Conservation (phyloP, 2,888 invertebrate genomes). For the Conus canariensis region DNA sequence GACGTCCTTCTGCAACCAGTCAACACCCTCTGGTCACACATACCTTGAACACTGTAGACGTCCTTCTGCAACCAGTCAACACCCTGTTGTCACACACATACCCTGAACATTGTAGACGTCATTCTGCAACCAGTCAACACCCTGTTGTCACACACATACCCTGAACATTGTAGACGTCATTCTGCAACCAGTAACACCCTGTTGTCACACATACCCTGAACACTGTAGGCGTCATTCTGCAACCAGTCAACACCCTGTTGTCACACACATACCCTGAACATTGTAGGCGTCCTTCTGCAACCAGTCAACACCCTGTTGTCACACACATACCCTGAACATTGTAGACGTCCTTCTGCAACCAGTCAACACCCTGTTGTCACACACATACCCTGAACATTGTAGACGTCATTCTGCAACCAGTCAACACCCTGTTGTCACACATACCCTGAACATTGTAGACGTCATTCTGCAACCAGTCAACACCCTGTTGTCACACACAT, state of each 20-base stretch:
- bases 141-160: conserved; percentile 61
- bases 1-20: no score
- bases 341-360: conserved; percentile 66
- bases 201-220: conserved; percentile 83
- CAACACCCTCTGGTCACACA: no score
- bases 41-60: no score
- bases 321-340: conserved; percentile 81
- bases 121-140: no score
- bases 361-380: no score
- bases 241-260: background rate
- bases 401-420: no score
- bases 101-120: no score
- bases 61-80: no score
- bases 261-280: no score
- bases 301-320: background rate
- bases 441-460: conserved; percentile 80
- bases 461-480: conserved; percentile 59
- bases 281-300: background rate
- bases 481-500: no score
- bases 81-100: fast-evolving
- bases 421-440: conserved; percentile 51
- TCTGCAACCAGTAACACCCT: no score
- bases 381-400: no score
- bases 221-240: conserved; percentile 69
- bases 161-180: conserved; percentile 79